Evolutionary conservation across 2,888 invertebrate species (phyloP).

Genomic region (Dasypogon diadema): DNA sequence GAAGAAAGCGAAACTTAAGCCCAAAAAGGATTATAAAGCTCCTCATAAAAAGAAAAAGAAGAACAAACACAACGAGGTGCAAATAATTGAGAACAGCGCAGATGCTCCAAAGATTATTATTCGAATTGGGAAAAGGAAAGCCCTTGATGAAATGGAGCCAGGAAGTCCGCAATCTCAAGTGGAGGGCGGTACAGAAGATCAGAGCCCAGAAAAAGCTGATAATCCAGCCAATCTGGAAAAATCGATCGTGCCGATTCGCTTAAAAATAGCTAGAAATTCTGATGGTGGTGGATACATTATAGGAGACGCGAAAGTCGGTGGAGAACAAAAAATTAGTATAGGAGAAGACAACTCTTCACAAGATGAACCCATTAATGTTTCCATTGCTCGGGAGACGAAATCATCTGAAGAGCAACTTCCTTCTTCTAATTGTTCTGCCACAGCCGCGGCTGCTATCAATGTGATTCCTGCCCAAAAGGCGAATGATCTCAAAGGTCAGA

Average conservation of each 20-base stretch:
- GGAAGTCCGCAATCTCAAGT: slow-evolving; percentile 31
- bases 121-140: slow-evolving; percentile 71
- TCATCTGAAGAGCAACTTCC: not conserved
- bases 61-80: slow-evolving; percentile 73
- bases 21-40: slow-evolving; percentile 63
- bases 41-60: slow-evolving; percentile 70
- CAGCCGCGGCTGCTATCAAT: slow-evolving; percentile 58
- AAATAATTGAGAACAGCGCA: slow-evolving; percentile 69
- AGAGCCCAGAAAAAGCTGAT: slow-evolving; percentile 15
- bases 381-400: slow-evolving; percentile 6
- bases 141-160: slow-evolving; percentile 60
- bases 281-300: slow-evolving; percentile 76
- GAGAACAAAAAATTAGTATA: not conserved
- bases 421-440: slow-evolving; percentile 52
- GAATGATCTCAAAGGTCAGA: slow-evolving; percentile 57
- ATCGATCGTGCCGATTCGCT: slow-evolving; percentile 83
- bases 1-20: slow-evolving; percentile 69
- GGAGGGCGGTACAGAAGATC: slow-evolving; percentile 13
- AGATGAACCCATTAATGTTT: slow-evolving; percentile 54
- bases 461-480: slow-evolving; percentile 47
- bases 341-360: slow-evolving; percentile 57
- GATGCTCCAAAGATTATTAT: slow-evolving; percentile 83
- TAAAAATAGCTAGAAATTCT: slow-evolving; percentile 85
- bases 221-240: slow-evolving; percentile 69
- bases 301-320: slow-evolving; percentile 57